Conservation (phyloP, 2,113 vertebrate species). For the Pelvicachromis taeniatus region DNA sequence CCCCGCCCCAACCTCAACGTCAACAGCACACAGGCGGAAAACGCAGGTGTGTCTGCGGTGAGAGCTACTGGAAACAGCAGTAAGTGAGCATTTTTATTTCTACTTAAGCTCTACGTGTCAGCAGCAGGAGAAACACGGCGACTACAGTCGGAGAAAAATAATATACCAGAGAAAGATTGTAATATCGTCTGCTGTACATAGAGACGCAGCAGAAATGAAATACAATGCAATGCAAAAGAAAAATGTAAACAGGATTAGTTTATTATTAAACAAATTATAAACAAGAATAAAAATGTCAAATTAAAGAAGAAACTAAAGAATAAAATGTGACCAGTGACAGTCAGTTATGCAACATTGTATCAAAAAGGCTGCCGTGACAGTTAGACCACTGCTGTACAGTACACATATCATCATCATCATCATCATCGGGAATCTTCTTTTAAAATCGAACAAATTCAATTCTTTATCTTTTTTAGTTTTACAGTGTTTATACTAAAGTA, state of each 20-base stretch:
- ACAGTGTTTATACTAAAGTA: accelerated
- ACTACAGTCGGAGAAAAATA: neutral
- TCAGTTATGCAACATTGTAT: neutral
- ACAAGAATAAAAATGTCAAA: neutral
- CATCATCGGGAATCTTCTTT: neutral
- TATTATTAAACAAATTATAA: neutral
- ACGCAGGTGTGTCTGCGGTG: neutral
- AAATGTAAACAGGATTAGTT: neutral
- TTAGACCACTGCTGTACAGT: neutral
- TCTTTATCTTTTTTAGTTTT: accelerated
- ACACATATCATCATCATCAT: neutral
- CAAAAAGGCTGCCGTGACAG: neutral
- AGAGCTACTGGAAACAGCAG: neutral
- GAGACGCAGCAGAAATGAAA: neutral
- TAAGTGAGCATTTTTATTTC: neutral
- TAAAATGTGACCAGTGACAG: neutral
- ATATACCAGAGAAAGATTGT: neutral
- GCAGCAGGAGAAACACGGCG: neutral
- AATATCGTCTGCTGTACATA: neutral
- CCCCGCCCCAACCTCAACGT: neutral
- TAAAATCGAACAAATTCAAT: neutral
- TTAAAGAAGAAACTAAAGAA: neutral
- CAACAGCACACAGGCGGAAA: neutral
- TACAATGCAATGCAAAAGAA: neutral
- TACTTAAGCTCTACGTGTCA: neutral